These are phyloP conservation scores for Tipula unca DNA, from an alignment of 2,888 invertebrate species.

Conservation along the genomic window DNA sequence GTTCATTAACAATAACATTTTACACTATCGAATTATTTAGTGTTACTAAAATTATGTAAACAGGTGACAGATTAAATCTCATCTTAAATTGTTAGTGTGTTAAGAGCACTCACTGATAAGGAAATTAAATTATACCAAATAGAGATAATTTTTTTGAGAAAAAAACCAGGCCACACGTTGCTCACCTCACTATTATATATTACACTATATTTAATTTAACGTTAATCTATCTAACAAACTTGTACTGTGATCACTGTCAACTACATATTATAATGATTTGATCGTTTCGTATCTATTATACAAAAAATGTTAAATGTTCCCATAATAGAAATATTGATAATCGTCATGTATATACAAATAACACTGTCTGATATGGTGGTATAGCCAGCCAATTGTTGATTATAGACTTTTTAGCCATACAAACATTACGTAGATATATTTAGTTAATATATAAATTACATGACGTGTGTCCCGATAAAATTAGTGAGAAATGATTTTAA, in stretches of 20 bases:
- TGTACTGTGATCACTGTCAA: neutral
- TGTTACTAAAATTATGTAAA: neutral
- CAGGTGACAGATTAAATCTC: neutral
- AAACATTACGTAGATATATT: neutral
- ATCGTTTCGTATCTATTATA: neutral
- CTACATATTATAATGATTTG: neutral
- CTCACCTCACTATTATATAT: neutral
- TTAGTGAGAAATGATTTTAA: neutral
- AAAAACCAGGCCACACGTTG: neutral
- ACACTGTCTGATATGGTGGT: neutral
- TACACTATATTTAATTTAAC: neutral
- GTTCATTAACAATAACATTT: neutral
- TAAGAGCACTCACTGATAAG: neutral
- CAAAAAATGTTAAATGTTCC: neutral
- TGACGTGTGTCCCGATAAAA: neutral
- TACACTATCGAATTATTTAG: neutral
- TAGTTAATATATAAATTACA: neutral
- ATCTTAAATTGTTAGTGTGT: too few species aligned
- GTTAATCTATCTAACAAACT: neutral
- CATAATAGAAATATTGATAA: neutral
- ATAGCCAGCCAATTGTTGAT: neutral
- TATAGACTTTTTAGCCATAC: neutral
- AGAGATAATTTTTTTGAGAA: neutral
- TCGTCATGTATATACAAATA: neutral
- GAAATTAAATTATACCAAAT: neutral